Conservation (phyloP, 1,140 invertebrate species). For the Mizuhopecten yessoensis region DNA sequence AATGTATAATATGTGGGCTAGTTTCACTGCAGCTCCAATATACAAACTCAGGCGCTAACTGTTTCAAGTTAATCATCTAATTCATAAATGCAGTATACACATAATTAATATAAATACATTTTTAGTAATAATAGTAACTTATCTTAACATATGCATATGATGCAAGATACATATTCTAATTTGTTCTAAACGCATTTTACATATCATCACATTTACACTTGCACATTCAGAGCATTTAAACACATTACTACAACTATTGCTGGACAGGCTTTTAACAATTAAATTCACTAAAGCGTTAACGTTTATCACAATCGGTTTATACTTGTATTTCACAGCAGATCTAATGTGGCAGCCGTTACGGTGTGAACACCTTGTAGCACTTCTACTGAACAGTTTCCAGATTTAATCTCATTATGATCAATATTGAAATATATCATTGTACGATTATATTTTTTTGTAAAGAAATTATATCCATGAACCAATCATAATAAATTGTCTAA, state of each 20-base stretch:
- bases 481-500: too few species aligned
- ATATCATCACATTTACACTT: not conserved
- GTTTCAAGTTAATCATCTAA: not conserved
- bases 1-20: not conserved
- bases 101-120: constrained; percentile 7
- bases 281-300: not conserved
- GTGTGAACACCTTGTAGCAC: not conserved
- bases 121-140: not conserved
- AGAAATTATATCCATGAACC: not conserved
- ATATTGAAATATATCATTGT: not conserved
- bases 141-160: constrained; percentile 13
- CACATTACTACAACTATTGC: constrained; percentile 13
- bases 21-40: not conserved
- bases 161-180: not conserved
- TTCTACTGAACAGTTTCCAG: not conserved
- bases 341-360: not conserved
- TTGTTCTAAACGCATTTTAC: not conserved
- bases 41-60: not conserved
- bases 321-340: not conserved
- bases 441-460: not conserved
- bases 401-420: not conserved
- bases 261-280: not conserved
- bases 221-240: not conserved
- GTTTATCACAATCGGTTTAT: not conserved
- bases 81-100: constrained; percentile 13